Evolutionary conservation across 2,113 vertebrate species (phyloP).

Genomic region (Sminthopsis crassicaudata): DNA sequence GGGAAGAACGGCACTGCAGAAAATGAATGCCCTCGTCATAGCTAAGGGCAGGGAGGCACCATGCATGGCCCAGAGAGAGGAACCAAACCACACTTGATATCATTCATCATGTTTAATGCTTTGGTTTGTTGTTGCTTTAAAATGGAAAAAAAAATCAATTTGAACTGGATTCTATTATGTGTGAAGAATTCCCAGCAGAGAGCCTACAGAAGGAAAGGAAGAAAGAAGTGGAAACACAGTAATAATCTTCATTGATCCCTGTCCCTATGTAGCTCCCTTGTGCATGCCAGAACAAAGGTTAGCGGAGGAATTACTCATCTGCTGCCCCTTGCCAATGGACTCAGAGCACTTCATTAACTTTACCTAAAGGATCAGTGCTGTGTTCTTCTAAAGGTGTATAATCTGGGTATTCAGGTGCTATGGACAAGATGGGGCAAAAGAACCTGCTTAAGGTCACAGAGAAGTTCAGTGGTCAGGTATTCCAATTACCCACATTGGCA

Average conservation of each 20-base stretch:
- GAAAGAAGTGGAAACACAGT: rapidly evolving
- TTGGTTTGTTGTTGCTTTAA: constrained; percentile 7
- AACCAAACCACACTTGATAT: neutral
- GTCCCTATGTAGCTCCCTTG: neutral
- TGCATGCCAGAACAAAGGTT: neutral
- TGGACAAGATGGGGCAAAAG: neutral
- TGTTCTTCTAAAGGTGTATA: neutral
- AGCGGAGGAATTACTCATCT: neutral
- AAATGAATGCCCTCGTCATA: neutral
- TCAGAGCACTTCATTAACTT: neutral
- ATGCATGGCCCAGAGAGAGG: neutral
- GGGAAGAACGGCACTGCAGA: neutral
- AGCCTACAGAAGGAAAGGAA: neutral
- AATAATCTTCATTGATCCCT: rapidly evolving
- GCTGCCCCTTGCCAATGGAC: neutral
- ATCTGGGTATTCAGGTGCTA: neutral
- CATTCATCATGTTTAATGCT: neutral
- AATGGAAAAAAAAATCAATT: neutral
- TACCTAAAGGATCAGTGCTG: neutral
- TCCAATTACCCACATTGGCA: neutral
- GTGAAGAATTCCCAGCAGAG: neutral
- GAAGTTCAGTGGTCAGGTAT: neutral
- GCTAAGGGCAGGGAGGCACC: neutral
- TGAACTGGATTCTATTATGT: neutral
- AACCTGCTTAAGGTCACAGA: neutral